Percentiles rank a stretch among this genome's conserved stretches.
These are phyloP conservation scores for Ciconia stormi DNA, from an alignment of 2,113 vertebrate species.

Conservation along the genomic window DNA sequence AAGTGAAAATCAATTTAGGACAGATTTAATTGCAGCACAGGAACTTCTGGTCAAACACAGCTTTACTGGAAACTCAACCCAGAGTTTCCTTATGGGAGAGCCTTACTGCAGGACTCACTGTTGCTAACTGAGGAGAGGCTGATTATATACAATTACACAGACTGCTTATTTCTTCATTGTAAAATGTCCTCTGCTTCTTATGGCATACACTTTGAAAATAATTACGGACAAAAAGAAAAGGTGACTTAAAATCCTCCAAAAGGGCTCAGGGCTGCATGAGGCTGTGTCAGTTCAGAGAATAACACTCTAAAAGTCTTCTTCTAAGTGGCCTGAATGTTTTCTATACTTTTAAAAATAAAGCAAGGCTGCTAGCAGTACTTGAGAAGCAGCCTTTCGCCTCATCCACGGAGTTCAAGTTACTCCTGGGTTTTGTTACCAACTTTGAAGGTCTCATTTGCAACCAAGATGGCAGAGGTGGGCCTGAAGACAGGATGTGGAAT, in stretches of 20 bases:
- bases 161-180: slow-evolving; percentile 63
- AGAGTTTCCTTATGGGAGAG: slow-evolving; percentile 3
- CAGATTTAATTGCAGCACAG: slow-evolving; percentile 38
- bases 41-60: slow-evolving; percentile 21
- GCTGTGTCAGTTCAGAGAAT: not conserved
- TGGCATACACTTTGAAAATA: slow-evolving; percentile 39
- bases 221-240: slow-evolving; percentile 32
- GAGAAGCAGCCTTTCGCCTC: not conserved
- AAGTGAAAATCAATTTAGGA: slow-evolving; percentile 47
- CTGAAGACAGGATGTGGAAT: slow-evolving; percentile 3
- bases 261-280: not conserved
- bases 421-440: not conserved
- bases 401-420: not conserved
- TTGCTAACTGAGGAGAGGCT: slow-evolving; percentile 61
- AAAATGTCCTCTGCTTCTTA: not conserved
- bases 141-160: slow-evolving; percentile 70
- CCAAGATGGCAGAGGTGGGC: not conserved
- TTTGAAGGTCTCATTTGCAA: not conserved
- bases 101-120: slow-evolving; percentile 12
- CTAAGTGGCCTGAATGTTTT: not conserved
- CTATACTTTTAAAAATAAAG: not conserved
- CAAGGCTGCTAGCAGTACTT: not conserved
- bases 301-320: not conserved
- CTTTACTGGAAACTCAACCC: slow-evolving; percentile 61
- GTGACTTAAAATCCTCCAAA: slow-evolving; percentile 14